Base-by-base conservation (phyloP, 2,888 invertebrate species). In the Crioceris asparagi region DNA sequence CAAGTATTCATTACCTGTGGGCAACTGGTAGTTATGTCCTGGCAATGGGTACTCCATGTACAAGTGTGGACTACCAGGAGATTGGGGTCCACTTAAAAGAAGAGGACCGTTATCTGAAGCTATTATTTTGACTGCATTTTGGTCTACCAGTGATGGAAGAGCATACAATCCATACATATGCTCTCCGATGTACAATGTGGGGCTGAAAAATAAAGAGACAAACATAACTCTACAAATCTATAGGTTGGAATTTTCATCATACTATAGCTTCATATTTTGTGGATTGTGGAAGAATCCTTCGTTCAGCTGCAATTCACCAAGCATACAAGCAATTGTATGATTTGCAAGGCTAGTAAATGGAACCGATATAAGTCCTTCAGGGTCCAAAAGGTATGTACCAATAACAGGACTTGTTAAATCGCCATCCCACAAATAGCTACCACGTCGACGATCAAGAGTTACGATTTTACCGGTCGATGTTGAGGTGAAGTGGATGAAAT, bases 171-270 rank as follows among this genome's bases (percentile, higher is more conserved):
- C 94, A 54, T 83, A 76, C 43, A 75, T 70, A 56, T 81, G 79
- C 58, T 94, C 87, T 1, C 96, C 97, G 39, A 97, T 81, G 62
- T 93, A 97, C 19, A 97, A 68, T 0, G 93, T 87, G 39, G 87
- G 85, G 50, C 91, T 92, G 65, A 46, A 72, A 43, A 23, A n/a
- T n/a, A n/a, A n/a, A n/a, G n/a, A n/a, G n/a, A n/a, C n/a, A n/a
- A 8, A 26, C n/a, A 27, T 8, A 29, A 19, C 12, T 19, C 11
- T n/a, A n/a, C n/a, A n/a, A n/a, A n/a, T n/a, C n/a, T n/a, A n/a
- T n/a, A n/a, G n/a, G 7, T 2, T 2, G 15, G 4, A 36, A 29
- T 36, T 15, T 30, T 32, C 36, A 43, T 67, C 68, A 64, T 56
- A 72, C 72, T 67, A 71, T 32, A 72, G 56, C 45, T 70, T 67